Evolutionary conservation across 2,797 vertebrate species (phyloP).

Genomic region (Bradypodion ventrale): DNA sequence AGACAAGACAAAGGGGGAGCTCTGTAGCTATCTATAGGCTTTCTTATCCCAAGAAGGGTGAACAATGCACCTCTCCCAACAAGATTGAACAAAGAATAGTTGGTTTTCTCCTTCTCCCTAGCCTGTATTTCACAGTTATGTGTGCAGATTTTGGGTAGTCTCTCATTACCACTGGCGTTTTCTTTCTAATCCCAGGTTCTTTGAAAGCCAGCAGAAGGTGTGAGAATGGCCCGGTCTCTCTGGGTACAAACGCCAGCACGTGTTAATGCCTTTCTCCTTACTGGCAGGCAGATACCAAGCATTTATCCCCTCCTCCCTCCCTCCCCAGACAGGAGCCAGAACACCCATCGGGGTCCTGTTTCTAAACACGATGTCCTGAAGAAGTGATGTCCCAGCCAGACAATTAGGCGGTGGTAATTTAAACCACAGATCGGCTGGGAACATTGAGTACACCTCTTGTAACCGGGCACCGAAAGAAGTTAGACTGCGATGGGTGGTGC

Average conservation of each 20-base stretch:
- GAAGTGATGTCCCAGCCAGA: background rate
- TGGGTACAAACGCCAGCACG: slow-evolving; percentile 22
- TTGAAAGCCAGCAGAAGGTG: slow-evolving; percentile 46
- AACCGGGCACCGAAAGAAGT: background rate
- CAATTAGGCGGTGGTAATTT: background rate
- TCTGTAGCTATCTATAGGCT: too few species aligned
- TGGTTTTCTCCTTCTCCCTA: background rate
- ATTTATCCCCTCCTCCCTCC: background rate
- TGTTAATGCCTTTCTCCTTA: rapidly evolving
- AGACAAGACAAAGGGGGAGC: too few species aligned
- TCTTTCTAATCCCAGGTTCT: slow-evolving; percentile 47
- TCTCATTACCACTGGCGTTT: slow-evolving; percentile 61
- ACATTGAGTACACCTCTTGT: slow-evolving; percentile 11
- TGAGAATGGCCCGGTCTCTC: background rate
- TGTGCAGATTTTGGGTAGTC: background rate
- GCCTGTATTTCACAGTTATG: slow-evolving; percentile 35
- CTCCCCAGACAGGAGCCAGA: background rate
- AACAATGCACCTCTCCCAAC: too few species aligned
- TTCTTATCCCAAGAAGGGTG: too few species aligned
- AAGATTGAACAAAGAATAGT: background rate
- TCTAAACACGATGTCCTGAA: slow-evolving; percentile 20
- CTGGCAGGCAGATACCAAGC: background rate
- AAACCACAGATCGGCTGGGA: background rate
- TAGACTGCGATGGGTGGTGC: rapidly evolving
- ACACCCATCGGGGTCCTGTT: background rate